A percentile compares a stretch with the other conserved stretches of the same genome.
phyloP scores from a whole-genome alignment of 1,140 invertebrate genomes.

The Asobara japonica region DNA sequence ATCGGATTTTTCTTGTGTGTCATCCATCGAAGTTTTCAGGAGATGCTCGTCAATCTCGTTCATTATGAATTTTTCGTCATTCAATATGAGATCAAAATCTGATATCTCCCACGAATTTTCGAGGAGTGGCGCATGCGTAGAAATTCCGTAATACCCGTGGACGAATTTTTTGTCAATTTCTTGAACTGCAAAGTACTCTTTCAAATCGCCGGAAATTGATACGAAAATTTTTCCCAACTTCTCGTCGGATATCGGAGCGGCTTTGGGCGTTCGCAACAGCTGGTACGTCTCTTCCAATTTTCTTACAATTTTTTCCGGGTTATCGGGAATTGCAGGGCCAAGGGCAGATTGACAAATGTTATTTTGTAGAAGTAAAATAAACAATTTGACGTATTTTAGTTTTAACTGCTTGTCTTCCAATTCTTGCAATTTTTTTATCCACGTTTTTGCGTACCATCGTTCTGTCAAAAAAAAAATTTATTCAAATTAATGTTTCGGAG shows the following conservation, averaged over 20 bases:
- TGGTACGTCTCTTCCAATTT: not conserved
- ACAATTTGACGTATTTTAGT: not conserved
- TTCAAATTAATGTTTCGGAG: too few species aligned
- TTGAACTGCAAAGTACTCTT: not conserved
- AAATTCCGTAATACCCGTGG: not conserved
- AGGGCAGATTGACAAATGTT: not conserved
- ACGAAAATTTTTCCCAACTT: not conserved
- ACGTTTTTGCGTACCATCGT: not conserved
- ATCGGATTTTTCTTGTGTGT: not conserved
- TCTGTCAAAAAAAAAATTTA: too few species aligned
- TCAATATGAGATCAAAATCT: not conserved
- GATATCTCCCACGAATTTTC: not conserved
- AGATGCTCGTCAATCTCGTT: not conserved
- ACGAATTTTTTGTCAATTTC: not conserved
- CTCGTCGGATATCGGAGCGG: not conserved
- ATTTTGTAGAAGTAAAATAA: not conserved
- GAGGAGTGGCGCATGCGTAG: not conserved
- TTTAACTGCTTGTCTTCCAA: not conserved
- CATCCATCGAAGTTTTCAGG: not conserved
- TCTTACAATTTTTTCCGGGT: not conserved
- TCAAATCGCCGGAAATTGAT: not conserved
- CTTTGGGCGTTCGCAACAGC: not conserved
- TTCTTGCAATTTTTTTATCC: not conserved
- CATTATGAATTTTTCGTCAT: not conserved
- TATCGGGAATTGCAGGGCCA: not conserved